Conservation (phyloP, 2,888 invertebrate genomes). For the Phragmatobia fuliginosa region DNA sequence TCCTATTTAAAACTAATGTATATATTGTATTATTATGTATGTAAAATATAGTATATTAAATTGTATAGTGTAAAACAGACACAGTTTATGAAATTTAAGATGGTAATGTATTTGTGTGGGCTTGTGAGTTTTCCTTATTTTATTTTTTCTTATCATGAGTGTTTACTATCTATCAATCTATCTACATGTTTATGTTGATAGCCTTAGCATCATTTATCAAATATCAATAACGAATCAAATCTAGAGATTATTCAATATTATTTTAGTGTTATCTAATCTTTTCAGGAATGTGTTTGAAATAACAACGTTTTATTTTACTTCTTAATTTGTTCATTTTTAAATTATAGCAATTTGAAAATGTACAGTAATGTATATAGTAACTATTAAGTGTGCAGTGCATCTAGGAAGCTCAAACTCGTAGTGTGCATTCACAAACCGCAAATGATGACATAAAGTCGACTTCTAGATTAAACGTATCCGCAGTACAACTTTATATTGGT, state of each 20-base stretch:
- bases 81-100: not conserved
- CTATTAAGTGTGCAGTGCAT: not conserved
- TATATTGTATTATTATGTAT: too few relatives aligned
- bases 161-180: too few relatives aligned
- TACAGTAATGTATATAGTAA: too few relatives aligned
- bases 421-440: not conserved
- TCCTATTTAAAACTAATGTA: not conserved
- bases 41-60: too few relatives aligned
- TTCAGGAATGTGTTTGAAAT: not conserved
- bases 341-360: not conserved
- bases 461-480: not conserved
- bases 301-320: not conserved
- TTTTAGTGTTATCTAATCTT: not conserved
- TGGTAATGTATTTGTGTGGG: not conserved
- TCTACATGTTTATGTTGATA: not conserved
- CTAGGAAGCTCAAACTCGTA: not conserved
- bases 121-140: not conserved
- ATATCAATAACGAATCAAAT: not conserved
- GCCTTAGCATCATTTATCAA: not conserved
- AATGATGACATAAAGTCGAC: not conserved
- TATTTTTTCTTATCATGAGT: not conserved
- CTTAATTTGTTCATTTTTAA: not conserved
- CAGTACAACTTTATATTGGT: constrained; percentile 9
- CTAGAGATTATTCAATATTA: not conserved
- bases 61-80: not conserved